Conservation (phyloP, 2,797 vertebrate species). For the Carapus acus region DNA sequence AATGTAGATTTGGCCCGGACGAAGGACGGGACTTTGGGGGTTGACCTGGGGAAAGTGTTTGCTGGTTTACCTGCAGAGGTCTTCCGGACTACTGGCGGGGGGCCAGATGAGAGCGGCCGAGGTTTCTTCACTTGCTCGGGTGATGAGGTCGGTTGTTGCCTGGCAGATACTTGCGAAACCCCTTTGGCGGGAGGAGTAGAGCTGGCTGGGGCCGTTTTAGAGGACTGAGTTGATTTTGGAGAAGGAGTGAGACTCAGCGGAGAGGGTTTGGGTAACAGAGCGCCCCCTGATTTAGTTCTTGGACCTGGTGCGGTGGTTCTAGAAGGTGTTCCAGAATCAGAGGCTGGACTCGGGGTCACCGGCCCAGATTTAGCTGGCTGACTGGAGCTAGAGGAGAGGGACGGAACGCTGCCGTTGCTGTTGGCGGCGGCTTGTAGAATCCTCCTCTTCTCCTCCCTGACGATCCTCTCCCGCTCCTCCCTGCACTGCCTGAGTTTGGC, state of each 20-base stretch:
- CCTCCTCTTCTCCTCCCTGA: constrained; percentile 87
- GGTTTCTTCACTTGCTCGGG: constrained; percentile 44
- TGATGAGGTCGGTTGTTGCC: constrained; percentile 25
- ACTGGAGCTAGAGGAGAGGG: constrained; percentile 30
- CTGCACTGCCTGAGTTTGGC: constrained; percentile 88
- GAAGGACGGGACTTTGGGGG: constrained; percentile 66
- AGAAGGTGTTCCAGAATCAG: constrained; percentile 38
- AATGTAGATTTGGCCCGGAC: constrained; percentile 67
- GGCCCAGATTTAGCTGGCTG: constrained; percentile 56
- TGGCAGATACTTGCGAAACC: constrained; percentile 32
- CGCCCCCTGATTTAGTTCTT: constrained; percentile 46
- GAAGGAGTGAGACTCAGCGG: constrained; percentile 47
- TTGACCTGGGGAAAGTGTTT: constrained; percentile 66
- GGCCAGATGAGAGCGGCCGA: constrained; percentile 46
- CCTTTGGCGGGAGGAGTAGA: constrained; percentile 38
- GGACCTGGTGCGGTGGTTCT: constrained; percentile 26
- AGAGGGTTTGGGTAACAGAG: constrained; percentile 45
- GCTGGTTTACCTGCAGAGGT: constrained; percentile 54
- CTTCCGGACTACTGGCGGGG: constrained; percentile 53
- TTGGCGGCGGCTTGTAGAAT: constrained; percentile 71
- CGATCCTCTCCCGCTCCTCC: constrained; percentile 87
- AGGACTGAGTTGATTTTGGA: constrained; percentile 44
- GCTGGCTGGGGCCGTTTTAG: constrained; percentile 43
- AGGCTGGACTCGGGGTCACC: constrained; percentile 39
- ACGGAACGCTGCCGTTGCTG: constrained; percentile 37